Conservation (phyloP, 1,140 invertebrate species). For the Halesus radiatus region DNA sequence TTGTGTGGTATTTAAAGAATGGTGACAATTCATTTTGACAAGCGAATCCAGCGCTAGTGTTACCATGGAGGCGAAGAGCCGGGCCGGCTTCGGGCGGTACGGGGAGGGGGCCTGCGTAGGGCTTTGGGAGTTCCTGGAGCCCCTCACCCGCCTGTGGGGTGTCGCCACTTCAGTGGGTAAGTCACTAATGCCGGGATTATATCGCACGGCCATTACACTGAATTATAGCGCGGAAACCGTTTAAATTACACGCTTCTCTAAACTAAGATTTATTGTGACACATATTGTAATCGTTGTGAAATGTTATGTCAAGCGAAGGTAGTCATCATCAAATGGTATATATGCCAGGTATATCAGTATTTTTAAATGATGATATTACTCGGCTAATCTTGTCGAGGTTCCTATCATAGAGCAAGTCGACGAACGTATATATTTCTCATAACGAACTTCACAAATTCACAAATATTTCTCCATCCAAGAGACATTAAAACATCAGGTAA, state of each 20-base stretch:
- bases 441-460: too few relatives aligned
- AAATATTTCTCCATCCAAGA: too few relatives aligned
- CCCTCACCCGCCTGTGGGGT: conserved; percentile 51
- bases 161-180: conserved; percentile 55
- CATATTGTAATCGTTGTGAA: conserved; percentile 1
- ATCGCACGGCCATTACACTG: background rate
- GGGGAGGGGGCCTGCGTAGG: conserved; percentile 48
- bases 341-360: too few relatives aligned
- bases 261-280: conserved; percentile 12
- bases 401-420: too few relatives aligned
- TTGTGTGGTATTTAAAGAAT: background rate
- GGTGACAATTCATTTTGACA: background rate
- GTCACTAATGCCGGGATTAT: conserved; percentile 35
- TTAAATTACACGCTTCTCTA: conserved; percentile 8
- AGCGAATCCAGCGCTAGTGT: conserved; percentile 14
- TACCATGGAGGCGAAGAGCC: conserved; percentile 50
- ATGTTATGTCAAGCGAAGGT: too few relatives aligned
- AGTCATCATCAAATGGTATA: too few relatives aligned
- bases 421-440: too few relatives aligned
- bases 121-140: conserved; percentile 54
- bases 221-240: background rate
- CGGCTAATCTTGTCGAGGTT: too few relatives aligned
- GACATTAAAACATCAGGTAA: too few relatives aligned
- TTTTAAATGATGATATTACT: too few relatives aligned
- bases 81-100: conserved; percentile 43